Percentiles rank a stretch among this genome's conserved stretches.
phyloP scores from a whole-genome alignment of 2,113 vertebrate species.

The Rissa tridactyla region DNA sequence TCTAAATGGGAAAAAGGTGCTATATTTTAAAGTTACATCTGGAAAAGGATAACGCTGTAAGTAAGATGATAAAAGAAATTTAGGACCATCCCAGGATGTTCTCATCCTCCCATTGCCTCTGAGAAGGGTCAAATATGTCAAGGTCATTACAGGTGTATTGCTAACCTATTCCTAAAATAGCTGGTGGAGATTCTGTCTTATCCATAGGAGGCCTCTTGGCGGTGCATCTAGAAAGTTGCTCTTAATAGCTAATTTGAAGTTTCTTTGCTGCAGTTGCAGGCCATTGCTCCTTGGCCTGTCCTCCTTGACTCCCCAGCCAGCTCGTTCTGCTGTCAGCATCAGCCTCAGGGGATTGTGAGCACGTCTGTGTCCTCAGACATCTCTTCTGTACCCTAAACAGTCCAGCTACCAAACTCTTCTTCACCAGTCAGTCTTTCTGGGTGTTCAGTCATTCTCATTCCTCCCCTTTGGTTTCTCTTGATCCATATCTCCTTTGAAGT shows the following conservation, averaged over 20 bases:
- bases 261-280: neutral
- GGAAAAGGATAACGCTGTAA: neutral
- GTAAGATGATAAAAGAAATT: neutral
- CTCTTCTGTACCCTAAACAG: neutral
- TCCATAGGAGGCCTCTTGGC: neutral
- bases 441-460: neutral
- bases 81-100: neutral
- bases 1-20: neutral
- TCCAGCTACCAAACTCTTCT: neutral
- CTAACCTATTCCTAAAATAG: neutral
- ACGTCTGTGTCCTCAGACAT: neutral
- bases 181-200: neutral
- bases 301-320: neutral
- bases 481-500: neutral
- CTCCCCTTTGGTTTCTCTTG: neutral
- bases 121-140: neutral
- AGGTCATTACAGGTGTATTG: neutral
- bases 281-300: neutral
- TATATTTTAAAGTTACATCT: neutral
- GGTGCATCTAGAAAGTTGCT: neutral
- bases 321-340: neutral
- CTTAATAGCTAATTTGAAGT: neutral
- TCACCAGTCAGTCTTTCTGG: neutral
- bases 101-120: neutral
- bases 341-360: neutral